phyloP scores from a whole-genome alignment of 2,888 invertebrate species.

The Fragum sueziense region DNA sequence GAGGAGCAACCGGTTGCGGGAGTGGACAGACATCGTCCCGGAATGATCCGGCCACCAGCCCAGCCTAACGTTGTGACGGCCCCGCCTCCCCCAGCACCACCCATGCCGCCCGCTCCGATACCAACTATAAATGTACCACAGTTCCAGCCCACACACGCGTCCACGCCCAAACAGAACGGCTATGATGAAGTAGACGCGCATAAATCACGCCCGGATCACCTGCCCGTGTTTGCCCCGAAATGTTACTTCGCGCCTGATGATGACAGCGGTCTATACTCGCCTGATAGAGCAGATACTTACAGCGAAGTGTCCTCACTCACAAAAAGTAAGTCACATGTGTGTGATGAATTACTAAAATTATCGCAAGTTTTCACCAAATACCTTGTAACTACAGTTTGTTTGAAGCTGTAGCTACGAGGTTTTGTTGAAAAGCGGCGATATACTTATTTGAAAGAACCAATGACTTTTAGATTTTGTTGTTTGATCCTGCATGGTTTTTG shows the following conservation, averaged over 20 bases:
- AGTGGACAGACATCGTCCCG: constrained; percentile 39
- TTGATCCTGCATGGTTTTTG: too few relatives aligned
- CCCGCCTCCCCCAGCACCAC: constrained; percentile 59
- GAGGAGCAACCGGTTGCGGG: constrained; percentile 33
- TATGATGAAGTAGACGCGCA: constrained; percentile 50
- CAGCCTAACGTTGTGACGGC: constrained; percentile 34
- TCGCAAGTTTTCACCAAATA: too few relatives aligned
- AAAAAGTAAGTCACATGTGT: constrained; percentile 50
- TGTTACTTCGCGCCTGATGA: constrained; percentile 48
- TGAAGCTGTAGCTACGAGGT: too few relatives aligned
- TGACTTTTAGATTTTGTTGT: too few relatives aligned
- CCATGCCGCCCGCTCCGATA: constrained; percentile 48
- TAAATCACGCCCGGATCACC: constrained; percentile 48
- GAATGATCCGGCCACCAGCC: constrained; percentile 53
- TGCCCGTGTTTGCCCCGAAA: constrained; percentile 72
- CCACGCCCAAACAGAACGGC: constrained; percentile 31
- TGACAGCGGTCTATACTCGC: constrained; percentile 46
- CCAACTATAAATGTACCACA: constrained; percentile 10
- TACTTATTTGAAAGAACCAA: too few relatives aligned
- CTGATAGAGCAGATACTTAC: constrained; percentile 33
- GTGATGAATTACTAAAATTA: too few relatives aligned
- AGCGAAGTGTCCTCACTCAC: constrained; percentile 49
- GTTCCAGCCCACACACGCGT: constrained; percentile 32
- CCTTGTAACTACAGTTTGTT: too few relatives aligned
- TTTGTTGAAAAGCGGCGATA: too few relatives aligned